Percentiles rank a stretch among this genome's conserved stretches.
Evolutionary conservation across 2,888 invertebrate species (phyloP).

Genomic region (Drosophila conformis): DNA sequence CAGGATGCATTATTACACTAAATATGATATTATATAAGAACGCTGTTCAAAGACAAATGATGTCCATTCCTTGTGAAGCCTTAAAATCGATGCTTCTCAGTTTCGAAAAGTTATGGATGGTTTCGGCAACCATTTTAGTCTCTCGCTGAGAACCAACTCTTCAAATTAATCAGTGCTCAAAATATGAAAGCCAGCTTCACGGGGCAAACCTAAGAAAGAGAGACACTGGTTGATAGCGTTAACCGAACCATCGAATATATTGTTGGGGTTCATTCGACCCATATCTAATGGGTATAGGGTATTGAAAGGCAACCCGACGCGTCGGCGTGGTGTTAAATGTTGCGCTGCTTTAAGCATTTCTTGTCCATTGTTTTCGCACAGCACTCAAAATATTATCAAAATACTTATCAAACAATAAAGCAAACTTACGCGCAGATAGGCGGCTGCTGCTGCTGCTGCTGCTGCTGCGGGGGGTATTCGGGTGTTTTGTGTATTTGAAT

Average conservation of each 20-base stretch:
- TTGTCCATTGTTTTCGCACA: slow-evolving; percentile 55
- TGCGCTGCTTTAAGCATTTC: slow-evolving; percentile 26
- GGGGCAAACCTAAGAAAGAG: not conserved
- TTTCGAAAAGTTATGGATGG: not conserved
- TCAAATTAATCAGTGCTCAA: not conserved
- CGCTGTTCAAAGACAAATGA: not conserved
- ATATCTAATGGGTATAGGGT: slow-evolving; percentile 1
- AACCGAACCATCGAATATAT: not conserved
- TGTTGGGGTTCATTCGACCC: not conserved
- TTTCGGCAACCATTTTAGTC: not conserved
- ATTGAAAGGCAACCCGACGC: slow-evolving; percentile 6
- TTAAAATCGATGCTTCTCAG: not conserved
- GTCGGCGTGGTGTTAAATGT: slow-evolving; percentile 64
- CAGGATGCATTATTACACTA: not conserved
- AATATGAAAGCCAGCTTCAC: not conserved
- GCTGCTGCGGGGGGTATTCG: slow-evolving; percentile 8
- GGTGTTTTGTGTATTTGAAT: not conserved
- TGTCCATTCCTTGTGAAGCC: not conserved
- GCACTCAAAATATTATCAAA: slow-evolving; percentile 72
- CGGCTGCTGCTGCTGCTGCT: slow-evolving; percentile 10
- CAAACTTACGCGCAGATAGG: slow-evolving; percentile 35
- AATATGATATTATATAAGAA: not conserved
- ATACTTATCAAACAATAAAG: slow-evolving; percentile 80
- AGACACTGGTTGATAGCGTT: not conserved
- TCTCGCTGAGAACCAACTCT: not conserved